phyloP scores from a whole-genome alignment of 2,888 invertebrate species.

The Linnaemya tessellans region DNA sequence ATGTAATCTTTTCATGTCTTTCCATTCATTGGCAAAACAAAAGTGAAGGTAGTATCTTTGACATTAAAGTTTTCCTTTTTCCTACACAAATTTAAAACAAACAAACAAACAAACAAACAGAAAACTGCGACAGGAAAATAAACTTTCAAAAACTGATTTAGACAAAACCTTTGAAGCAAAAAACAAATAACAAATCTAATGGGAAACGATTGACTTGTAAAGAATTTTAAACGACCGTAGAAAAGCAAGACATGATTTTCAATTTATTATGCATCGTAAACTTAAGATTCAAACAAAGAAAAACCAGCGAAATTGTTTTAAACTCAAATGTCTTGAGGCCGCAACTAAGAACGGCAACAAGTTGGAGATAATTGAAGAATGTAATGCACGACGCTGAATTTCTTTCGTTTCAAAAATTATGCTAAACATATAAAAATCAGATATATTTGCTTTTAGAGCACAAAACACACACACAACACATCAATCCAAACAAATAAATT shows the following conservation, averaged over 20 bases:
- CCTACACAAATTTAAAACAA: not conserved
- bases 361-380: not conserved
- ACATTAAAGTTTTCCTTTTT: slow-evolving; percentile 9
- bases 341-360: not conserved
- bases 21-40: not conserved
- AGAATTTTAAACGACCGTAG: slow-evolving; percentile 54
- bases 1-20: slow-evolving; percentile 27
- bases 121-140: not conserved
- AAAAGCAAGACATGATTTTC: slow-evolving; percentile 57
- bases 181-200: slow-evolving; percentile 15
- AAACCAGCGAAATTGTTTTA: not conserved
- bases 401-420: not conserved
- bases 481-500: not conserved
- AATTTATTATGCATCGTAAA: slow-evolving; percentile 58
- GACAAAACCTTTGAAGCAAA: slow-evolving; percentile 19
- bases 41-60: slow-evolving; percentile 30
- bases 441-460: not conserved
- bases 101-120: not conserved
- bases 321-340: not conserved
- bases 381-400: not conserved
- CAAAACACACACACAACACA: not conserved
- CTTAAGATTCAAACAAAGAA: slow-evolving; percentile 12
- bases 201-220: slow-evolving; percentile 44
- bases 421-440: not conserved
- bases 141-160: slow-evolving; percentile 50